Conservation (phyloP, 2,797 vertebrate species). For the Acipenser transmontanus region DNA sequence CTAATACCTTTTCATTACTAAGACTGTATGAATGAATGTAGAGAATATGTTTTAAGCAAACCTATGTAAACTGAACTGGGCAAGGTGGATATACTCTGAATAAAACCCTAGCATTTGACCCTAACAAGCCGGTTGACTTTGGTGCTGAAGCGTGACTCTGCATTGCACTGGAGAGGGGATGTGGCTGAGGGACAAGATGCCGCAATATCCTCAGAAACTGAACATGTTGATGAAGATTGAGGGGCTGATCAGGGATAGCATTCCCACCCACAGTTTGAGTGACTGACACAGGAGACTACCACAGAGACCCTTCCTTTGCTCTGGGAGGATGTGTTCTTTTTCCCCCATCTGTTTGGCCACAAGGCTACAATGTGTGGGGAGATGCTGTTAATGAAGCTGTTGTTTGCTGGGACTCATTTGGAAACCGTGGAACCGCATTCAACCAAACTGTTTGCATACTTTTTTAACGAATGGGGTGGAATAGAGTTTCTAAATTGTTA, state of each 20-base stretch:
- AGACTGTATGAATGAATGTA: no score
- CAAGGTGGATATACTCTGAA: no score
- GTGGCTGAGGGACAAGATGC: not conserved
- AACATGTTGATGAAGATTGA: not conserved
- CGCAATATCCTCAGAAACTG: constrained; percentile 1
- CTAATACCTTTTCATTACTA: no score
- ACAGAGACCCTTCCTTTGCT: not conserved
- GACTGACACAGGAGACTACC: not conserved
- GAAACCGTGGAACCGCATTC: not conserved
- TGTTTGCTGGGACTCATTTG: not conserved
- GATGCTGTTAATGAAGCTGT: constrained; percentile 1
- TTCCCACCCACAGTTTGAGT: not conserved
- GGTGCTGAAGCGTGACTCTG: no score
- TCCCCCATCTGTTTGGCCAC: not conserved
- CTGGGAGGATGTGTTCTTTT: not conserved
- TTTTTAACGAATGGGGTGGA: no score
- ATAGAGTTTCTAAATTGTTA: no score
- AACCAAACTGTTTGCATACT: not conserved
- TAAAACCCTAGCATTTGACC: no score
- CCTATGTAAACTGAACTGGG: no score
- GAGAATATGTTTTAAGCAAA: no score
- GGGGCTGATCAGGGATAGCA: not conserved
- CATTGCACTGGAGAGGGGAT: not conserved
- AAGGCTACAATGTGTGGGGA: not conserved
- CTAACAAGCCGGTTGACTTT: no score